Base-by-base conservation (phyloP, 1,140 invertebrate species). In the Drosophila pectinifera region DNA sequence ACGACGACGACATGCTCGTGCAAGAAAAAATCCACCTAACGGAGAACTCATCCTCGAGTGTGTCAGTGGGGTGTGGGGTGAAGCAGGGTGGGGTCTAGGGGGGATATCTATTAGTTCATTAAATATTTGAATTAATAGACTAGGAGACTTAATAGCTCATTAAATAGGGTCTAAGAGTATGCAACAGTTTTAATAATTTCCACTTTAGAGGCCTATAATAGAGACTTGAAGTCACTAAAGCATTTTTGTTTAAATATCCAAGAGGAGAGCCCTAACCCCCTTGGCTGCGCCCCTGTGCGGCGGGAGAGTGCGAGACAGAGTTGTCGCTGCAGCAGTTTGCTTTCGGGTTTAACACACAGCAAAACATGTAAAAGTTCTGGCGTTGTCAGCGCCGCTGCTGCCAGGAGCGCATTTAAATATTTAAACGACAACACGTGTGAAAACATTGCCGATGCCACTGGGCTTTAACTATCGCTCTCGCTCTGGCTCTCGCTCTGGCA, bases 391-490 rank as follows among this genome's bases (percentile, higher is more conserved):
- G 74, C 79, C 54, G 82, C 56, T 88, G 82, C 82, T 82, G 74
- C 83, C 80, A 84, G 75, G 39, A 78, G 75, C 70, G 72, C 77
- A 86, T 86, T 86, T 86, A 86, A 86, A 86, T 88, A 86, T 88
- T 88, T 83, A 86, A 86, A 78, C 78, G 84, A 83, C 75, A 83
- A 83, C 83, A 86, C 83, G 83, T 86, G 83, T 86, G 83, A 82
- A 86, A 86, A 86, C 84, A 88, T 86, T 82, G 67, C 63, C 75
- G 67, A 53, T 76, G 59, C 72, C 78, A 72, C 80, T 80, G 58
- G 77, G 79, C 63, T 78, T 78, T 56, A 76, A 65, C 56, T 56
- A 28, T 26, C 22, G 20, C 36, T 22, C 22, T 22, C 22, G 22
- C 56, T 56, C 36, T 20, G 16, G 20, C 28, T 41, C 16, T 1